phyloP scores from a whole-genome alignment of 2,113 vertebrate species.

The Ceyx margarethae region DNA sequence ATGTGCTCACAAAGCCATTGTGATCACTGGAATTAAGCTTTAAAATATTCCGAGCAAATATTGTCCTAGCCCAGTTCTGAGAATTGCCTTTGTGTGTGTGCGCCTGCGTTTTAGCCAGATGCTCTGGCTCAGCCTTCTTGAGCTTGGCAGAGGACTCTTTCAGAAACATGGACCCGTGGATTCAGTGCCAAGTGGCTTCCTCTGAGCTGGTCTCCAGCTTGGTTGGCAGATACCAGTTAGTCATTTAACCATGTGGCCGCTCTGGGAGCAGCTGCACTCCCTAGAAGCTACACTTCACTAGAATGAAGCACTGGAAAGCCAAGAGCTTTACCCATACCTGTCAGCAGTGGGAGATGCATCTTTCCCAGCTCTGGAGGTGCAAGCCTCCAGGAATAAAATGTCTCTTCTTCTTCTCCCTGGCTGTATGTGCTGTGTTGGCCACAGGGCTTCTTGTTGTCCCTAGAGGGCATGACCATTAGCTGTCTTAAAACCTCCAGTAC shows the following conservation, averaged over 20 bases:
- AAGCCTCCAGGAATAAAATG: background rate
- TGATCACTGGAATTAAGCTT: background rate
- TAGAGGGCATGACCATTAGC: background rate
- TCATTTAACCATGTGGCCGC: fast-evolving
- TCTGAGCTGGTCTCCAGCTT: background rate
- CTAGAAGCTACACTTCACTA: too few species aligned
- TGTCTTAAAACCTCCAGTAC: background rate
- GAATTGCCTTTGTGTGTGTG: background rate
- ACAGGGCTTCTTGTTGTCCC: background rate
- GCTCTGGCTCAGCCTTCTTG: background rate
- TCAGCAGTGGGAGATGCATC: background rate
- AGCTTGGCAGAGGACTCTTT: background rate
- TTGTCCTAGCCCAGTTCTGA: constrained; percentile 20
- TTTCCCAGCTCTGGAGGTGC: background rate
- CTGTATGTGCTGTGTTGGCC: background rate
- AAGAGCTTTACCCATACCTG: background rate
- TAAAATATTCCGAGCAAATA: constrained; percentile 17
- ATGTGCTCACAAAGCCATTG: background rate
- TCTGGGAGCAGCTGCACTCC: background rate
- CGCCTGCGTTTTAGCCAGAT: background rate
- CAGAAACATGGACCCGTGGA: background rate
- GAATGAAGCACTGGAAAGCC: background rate
- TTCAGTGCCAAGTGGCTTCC: background rate
- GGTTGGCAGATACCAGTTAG: background rate
- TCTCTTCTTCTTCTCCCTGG: background rate